These are phyloP conservation scores for Philopotamus ludificatus DNA, from an alignment of 1,140 invertebrate genomes.

Conservation along the genomic window DNA sequence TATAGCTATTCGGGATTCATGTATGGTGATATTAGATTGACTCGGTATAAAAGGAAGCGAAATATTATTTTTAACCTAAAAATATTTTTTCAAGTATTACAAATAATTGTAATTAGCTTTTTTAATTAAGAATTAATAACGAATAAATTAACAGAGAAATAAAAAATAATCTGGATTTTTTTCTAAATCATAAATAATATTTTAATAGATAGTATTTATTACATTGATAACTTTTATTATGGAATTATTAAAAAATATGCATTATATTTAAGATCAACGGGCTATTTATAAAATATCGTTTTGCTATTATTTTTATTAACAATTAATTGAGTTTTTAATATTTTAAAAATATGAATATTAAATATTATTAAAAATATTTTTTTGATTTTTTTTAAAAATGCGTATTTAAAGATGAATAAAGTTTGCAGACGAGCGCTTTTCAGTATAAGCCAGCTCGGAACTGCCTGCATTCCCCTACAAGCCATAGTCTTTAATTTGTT, in stretches of 20 bases:
- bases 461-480: constrained; percentile 25
- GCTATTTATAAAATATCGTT: background rate
- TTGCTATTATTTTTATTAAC: background rate
- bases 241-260: background rate
- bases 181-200: too few relatives aligned
- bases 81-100: too few relatives aligned
- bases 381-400: too few relatives aligned
- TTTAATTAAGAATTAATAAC: too few relatives aligned
- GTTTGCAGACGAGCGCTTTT: constrained; percentile 10
- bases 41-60: constrained; percentile 7
- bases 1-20: constrained; percentile 39
- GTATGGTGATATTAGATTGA: constrained; percentile 38
- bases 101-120: too few relatives aligned
- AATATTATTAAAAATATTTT: constrained; percentile 5
- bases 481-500: constrained; percentile 42
- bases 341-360: background rate
- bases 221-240: too few relatives aligned
- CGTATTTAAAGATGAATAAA: background rate
- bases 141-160: too few relatives aligned
- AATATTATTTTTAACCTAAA: too few relatives aligned
- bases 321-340: background rate
- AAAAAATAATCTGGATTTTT: too few relatives aligned
- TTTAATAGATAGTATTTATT: too few relatives aligned
- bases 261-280: background rate
- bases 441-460: background rate